These are phyloP conservation scores for Sakesphorus luctuosus DNA, from an alignment of 2,113 vertebrate genomes.

Conservation along the genomic window DNA sequence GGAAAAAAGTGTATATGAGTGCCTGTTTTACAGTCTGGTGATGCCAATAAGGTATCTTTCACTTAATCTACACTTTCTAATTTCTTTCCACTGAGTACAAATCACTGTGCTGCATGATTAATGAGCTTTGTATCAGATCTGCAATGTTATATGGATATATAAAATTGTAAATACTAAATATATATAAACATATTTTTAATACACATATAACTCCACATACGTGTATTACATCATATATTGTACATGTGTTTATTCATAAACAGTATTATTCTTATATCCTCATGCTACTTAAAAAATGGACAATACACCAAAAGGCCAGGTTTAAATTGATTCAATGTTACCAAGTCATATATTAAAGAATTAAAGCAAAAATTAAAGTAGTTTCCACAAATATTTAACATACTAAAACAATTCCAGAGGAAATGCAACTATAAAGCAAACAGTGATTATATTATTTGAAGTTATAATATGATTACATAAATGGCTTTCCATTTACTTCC, in stretches of 20 bases:
- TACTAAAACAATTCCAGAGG: not conserved
- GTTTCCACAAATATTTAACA: not conserved
- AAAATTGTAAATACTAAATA: not conserved
- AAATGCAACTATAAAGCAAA: constrained; percentile 29
- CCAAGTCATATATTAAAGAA: not conserved
- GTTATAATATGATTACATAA: not conserved
- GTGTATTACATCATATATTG: not conserved
- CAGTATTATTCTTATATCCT: not conserved
- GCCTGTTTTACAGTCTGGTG: not conserved
- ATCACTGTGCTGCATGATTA: not conserved
- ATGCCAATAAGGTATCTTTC: not conserved
- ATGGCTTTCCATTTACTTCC: constrained; percentile 13
- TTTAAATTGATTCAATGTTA: not conserved
- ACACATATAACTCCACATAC: not conserved
- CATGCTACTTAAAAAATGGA: not conserved
- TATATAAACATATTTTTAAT: not conserved
- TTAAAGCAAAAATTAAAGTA: not conserved
- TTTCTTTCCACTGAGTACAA: not conserved
- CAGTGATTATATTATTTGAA: not conserved
- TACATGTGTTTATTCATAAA: not conserved
- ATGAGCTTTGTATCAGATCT: not conserved
- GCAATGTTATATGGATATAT: not conserved
- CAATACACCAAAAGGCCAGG: not conserved
- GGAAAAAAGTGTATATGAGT: not conserved
- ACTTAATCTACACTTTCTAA: not conserved